phyloP scores from a whole-genome alignment of 2,113 vertebrate genomes.

The Tenebrosternarchus preto region DNA sequence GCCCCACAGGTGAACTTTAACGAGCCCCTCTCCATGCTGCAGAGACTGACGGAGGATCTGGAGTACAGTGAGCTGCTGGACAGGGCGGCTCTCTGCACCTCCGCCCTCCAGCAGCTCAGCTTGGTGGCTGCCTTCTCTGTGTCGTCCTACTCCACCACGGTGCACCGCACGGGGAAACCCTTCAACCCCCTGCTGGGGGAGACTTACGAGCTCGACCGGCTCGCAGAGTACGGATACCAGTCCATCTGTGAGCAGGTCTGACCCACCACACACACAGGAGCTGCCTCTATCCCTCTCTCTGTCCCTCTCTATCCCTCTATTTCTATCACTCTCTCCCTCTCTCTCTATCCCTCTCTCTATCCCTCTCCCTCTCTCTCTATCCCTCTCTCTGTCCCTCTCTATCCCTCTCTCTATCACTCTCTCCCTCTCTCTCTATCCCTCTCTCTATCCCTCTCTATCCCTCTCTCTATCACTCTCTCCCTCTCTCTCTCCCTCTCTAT shows the following conservation, averaged over 20 bases:
- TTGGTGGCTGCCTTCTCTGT: conserved; percentile 75
- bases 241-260: conserved; percentile 74
- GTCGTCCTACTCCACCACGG: conserved; percentile 75
- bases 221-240: conserved; percentile 72
- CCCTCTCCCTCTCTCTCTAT: too few species aligned
- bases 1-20: conserved; percentile 79
- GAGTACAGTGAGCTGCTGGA: conserved; percentile 94
- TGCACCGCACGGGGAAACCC: conserved; percentile 74
- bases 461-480: too few species aligned
- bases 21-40: conserved; percentile 90
- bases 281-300: background rate
- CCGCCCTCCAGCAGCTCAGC: conserved; percentile 74
- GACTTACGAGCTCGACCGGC: conserved; percentile 74
- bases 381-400: too few species aligned
- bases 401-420: too few species aligned
- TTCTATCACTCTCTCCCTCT: too few species aligned
- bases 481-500: too few species aligned
- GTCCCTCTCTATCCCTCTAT: too few species aligned
- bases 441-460: too few species aligned
- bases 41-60: conserved; percentile 90
- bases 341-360: too few species aligned
- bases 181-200: conserved; percentile 78
- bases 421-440: too few species aligned
- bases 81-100: conserved; percentile 75
- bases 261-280: background rate